A percentile compares a stretch with the other conserved stretches of the same genome.
Conservation (phyloP, 2,797 vertebrate genomes). For the Emydoidea blandingii region DNA sequence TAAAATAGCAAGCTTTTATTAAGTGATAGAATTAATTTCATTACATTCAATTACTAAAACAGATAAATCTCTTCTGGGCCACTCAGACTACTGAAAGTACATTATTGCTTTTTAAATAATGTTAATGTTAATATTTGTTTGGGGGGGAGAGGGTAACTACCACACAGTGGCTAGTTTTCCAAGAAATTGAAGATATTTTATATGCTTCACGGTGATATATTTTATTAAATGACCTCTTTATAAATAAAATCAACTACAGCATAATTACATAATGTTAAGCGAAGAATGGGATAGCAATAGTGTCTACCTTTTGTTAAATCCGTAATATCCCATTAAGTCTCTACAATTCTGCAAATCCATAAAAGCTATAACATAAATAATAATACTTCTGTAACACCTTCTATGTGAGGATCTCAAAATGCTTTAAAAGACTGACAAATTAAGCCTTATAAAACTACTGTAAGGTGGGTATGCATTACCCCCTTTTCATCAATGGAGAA, state of each 20-base stretch:
- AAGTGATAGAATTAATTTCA: not conserved
- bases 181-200: not conserved
- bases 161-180: not conserved
- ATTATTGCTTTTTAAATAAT: not conserved
- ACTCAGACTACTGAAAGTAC: not conserved
- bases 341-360: not conserved
- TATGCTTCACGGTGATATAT: not conserved
- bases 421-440: not conserved
- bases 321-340: not conserved
- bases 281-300: not conserved
- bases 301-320: not conserved
- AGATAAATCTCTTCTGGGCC: not conserved
- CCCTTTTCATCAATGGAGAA: not conserved
- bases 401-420: not conserved
- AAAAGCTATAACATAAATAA: not conserved
- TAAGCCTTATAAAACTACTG: accelerated
- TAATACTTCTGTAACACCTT: not conserved
- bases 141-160: not conserved
- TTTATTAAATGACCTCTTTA: not conserved
- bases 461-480: not conserved
- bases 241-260: not conserved
- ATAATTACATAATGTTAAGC: not conserved
- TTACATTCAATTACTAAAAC: not conserved
- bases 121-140: not conserved
- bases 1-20: not conserved